phyloP scores from a whole-genome alignment of 1,140 invertebrate species.

The Euura lappo region DNA sequence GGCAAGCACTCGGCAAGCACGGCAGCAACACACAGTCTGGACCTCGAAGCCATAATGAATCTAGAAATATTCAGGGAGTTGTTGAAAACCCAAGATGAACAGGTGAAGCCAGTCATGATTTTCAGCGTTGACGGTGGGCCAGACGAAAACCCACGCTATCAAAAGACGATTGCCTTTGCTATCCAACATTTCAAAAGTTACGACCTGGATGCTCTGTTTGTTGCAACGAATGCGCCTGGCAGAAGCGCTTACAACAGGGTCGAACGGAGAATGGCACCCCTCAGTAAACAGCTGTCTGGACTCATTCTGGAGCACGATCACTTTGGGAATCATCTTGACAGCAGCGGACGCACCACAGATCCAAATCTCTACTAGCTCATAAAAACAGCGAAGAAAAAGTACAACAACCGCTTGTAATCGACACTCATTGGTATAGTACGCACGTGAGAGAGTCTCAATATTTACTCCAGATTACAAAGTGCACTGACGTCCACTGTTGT shows the following conservation, averaged over 20 bases:
- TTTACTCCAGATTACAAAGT: slow-evolving; percentile 21
- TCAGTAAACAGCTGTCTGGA: slow-evolving; percentile 46
- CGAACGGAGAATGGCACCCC: slow-evolving; percentile 46
- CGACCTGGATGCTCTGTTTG: slow-evolving; percentile 51
- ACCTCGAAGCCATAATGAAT: slow-evolving; percentile 35
- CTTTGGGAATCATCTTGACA: slow-evolving; percentile 50
- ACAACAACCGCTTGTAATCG: slow-evolving; percentile 38
- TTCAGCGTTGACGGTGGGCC: slow-evolving; percentile 50
- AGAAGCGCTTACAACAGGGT: slow-evolving; percentile 42
- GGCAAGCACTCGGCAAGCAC: slow-evolving; percentile 42
- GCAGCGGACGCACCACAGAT: slow-evolving; percentile 41
- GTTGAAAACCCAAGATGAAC: slow-evolving; percentile 27
- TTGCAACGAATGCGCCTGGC: slow-evolving; percentile 53
- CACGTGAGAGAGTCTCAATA: slow-evolving; percentile 25
- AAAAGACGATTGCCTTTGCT: slow-evolving; percentile 24
- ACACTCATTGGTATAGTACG: slow-evolving; percentile 28
- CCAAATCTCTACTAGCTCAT: slow-evolving; percentile 41
- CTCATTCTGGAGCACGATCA: slow-evolving; percentile 47
- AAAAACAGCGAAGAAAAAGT: slow-evolving; percentile 38
- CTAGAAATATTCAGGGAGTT: slow-evolving; percentile 33
- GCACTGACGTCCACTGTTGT: background rate
- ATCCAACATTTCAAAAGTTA: slow-evolving; percentile 34
- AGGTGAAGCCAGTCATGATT: slow-evolving; percentile 50
- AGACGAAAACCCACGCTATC: slow-evolving; percentile 52
- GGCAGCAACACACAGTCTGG: slow-evolving; percentile 35